Evolutionary conservation across 1,140 invertebrate species (phyloP).

Genomic region (Trinorchestia longiramus): DNA sequence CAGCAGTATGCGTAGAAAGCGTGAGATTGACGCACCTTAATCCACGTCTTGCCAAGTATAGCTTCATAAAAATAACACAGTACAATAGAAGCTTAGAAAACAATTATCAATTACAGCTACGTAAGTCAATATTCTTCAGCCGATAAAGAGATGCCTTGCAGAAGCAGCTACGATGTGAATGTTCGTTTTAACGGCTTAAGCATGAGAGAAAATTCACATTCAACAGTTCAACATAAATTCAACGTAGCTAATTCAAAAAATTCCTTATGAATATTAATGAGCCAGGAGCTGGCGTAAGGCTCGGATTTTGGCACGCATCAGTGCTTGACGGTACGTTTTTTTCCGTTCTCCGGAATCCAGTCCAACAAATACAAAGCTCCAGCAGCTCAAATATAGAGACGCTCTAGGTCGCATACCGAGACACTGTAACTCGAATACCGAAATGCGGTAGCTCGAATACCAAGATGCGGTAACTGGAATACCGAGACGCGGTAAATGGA

Average conservation of each 20-base stretch:
- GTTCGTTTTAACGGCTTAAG: too few species aligned
- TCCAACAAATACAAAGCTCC: not conserved
- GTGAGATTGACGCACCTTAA: not conserved
- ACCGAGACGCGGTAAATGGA: too few species aligned
- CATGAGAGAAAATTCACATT: not conserved
- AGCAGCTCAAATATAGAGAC: too few species aligned
- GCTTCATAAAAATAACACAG: not conserved
- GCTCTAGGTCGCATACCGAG: too few species aligned
- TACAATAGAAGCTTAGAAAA: not conserved
- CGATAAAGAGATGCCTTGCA: not conserved
- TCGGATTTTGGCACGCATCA: not conserved
- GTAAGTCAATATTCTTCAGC: not conserved
- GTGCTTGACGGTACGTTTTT: not conserved
- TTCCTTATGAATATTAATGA: not conserved
- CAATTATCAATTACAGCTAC: not conserved
- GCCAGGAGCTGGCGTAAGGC: not conserved
- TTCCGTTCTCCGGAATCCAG: not conserved
- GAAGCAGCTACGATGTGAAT: not conserved
- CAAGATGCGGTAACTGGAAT: too few species aligned
- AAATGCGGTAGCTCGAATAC: too few species aligned
- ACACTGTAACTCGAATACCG: too few species aligned
- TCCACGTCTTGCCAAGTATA: not conserved
- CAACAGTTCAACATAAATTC: not conserved
- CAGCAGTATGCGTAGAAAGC: not conserved
- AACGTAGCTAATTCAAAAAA: too few species aligned